Conservation (phyloP, 1,140 invertebrate species). For the Penaeus indicus region DNA sequence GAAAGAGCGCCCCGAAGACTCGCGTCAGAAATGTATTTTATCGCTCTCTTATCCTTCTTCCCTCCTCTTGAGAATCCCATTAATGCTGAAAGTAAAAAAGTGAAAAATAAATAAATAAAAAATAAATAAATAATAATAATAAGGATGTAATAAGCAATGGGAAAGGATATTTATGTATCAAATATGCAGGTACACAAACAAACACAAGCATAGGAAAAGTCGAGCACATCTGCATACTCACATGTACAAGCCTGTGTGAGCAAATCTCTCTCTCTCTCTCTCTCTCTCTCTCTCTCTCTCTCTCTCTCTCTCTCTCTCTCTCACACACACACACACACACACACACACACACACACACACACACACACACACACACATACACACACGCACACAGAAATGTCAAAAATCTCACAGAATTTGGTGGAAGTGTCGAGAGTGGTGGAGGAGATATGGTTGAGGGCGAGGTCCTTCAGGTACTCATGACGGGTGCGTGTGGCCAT, state of each 20-base stretch:
- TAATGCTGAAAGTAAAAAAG: constrained; percentile 45
- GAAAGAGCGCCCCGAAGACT: constrained; percentile 81
- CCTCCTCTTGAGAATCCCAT: constrained; percentile 73
- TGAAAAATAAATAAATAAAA: not conserved
- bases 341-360: not conserved
- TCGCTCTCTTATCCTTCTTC: constrained; percentile 79
- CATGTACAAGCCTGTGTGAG: too few relatives aligned
- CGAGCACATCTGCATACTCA: too few relatives aligned
- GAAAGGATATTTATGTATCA: too few relatives aligned
- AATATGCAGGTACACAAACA: too few relatives aligned
- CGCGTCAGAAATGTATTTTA: constrained; percentile 79
- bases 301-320: too few relatives aligned
- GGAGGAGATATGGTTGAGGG: constrained; percentile 86
- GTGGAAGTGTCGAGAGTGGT: constrained; percentile 87
- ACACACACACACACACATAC: not conserved
- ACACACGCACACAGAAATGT: not conserved
- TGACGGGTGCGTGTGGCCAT: constrained; percentile 97
- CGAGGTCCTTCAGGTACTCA: constrained; percentile 92
- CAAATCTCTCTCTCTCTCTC: too few relatives aligned
- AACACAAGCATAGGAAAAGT: too few relatives aligned
- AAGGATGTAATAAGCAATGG: too few relatives aligned
- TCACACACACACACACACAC: too few relatives aligned
- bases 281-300: too few relatives aligned
- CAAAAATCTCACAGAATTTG: constrained; percentile 85
- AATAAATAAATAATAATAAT: not conserved